A percentile compares a stretch with the other conserved stretches of the same genome.
Evolutionary conservation across 2,113 vertebrate species (phyloP).

Genomic region (Oryzias woworae): DNA sequence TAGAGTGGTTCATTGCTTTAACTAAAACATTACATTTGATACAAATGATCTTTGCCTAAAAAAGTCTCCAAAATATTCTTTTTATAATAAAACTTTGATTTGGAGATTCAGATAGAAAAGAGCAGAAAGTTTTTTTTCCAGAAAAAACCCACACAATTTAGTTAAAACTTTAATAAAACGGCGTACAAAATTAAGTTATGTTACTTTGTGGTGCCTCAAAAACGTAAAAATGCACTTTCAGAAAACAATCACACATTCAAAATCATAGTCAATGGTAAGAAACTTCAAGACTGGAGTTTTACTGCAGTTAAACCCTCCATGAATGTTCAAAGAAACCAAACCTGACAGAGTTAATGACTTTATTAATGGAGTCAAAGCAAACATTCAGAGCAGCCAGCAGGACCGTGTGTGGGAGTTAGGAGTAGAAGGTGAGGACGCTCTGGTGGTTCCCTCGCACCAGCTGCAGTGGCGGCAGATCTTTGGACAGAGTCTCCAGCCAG

Average conservation of each 20-base stretch:
- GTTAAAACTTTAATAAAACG: constrained; percentile 62
- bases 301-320: constrained; percentile 12
- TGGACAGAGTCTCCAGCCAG: constrained; percentile 92
- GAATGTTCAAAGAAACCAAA: background rate
- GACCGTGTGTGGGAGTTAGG: constrained; percentile 71
- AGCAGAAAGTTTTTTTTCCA: background rate
- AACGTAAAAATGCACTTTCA: background rate
- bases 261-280: constrained; percentile 10
- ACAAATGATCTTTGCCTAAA: too few relatives aligned
- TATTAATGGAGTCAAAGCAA: background rate
- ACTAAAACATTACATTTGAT: too few relatives aligned
- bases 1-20: too few relatives aligned
- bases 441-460: constrained; percentile 97
- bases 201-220: background rate
- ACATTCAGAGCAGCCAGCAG: constrained; percentile 15
- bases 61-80: too few relatives aligned
- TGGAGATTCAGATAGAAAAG: background rate
- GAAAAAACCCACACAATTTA: background rate
- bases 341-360: constrained; percentile 3
- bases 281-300: constrained; percentile 14
- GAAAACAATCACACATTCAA: background rate
- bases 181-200: constrained; percentile 46
- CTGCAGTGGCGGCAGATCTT: constrained; percentile 90
- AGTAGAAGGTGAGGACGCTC: constrained; percentile 98
- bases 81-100: too few relatives aligned